These are phyloP conservation scores for Drosophila ananassae DNA, from an alignment of 1,140 invertebrate species.

Conservation along the genomic window DNA sequence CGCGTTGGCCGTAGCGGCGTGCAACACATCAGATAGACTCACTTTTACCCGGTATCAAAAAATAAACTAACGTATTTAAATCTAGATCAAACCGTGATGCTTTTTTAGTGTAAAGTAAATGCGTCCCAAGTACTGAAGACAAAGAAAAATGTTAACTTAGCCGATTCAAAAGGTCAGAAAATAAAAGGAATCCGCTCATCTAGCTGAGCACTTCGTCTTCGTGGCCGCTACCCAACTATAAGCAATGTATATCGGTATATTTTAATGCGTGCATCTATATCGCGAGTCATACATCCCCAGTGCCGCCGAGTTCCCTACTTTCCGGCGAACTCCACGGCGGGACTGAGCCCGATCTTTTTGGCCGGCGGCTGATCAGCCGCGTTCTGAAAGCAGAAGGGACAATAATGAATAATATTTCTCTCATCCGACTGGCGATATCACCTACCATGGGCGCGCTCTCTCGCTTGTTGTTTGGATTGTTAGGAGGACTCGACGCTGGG, in stretches of 20 bases:
- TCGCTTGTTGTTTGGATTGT: slow-evolving; percentile 29
- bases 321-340: slow-evolving; percentile 35
- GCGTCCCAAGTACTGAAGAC: slow-evolving; percentile 38
- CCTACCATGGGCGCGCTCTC: slow-evolving; percentile 50
- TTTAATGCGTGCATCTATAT: slow-evolving; percentile 31
- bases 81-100: slow-evolving; percentile 42
- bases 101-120: slow-evolving; percentile 37
- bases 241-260: slow-evolving; percentile 17
- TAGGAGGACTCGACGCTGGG: neutral
- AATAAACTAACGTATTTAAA: slow-evolving; percentile 1
- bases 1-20: too few relatives aligned
- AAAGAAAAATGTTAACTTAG: slow-evolving; percentile 10
- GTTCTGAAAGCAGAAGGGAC: slow-evolving; percentile 9
- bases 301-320: slow-evolving; percentile 28
- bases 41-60: slow-evolving; percentile 13
- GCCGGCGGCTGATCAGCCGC: slow-evolving; percentile 53
- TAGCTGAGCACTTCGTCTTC: slow-evolving; percentile 1
- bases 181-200: neutral
- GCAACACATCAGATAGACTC: neutral
- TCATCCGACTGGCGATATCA: neutral
- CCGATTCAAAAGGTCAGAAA: slow-evolving; percentile 1
- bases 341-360: slow-evolving; percentile 59
- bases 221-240: neutral
- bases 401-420: neutral
- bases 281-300: slow-evolving; percentile 12